These are phyloP conservation scores for Scolanthus callimorphus DNA, from an alignment of 92 coral and sea anemone genomes.

Conservation along the genomic window DNA sequence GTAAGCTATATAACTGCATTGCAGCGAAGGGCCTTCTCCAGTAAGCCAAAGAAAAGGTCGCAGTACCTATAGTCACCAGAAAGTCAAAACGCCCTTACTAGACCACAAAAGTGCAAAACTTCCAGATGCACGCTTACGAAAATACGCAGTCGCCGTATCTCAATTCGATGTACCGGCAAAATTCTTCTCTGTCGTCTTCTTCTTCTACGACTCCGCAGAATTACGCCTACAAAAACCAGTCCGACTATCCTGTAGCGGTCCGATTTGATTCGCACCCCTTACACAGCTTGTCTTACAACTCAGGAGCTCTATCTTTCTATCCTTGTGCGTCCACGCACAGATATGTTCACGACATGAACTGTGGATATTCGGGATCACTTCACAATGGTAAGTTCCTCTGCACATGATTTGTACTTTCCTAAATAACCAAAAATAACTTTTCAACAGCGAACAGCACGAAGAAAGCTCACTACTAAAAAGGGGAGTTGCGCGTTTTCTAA, in stretches of 20 bases:
- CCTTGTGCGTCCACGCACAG: slow-evolving; percentile 87
- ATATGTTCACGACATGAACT: slow-evolving; percentile 83
- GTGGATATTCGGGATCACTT: slow-evolving; percentile 74
- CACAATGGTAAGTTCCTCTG: slow-evolving; percentile 87
- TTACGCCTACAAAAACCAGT: slow-evolving; percentile 60
- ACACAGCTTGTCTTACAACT: slow-evolving; percentile 73
- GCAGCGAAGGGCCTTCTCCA: slow-evolving; percentile 26
- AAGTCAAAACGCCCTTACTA: not conserved
- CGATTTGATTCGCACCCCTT: slow-evolving; percentile 82
- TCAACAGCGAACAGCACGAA: no score
- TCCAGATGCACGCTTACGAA: slow-evolving; percentile 79
- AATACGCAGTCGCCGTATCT: slow-evolving; percentile 66
- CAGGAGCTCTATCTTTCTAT: slow-evolving; percentile 69
- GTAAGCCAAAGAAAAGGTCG: slow-evolving; percentile 1
- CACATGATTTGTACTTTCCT: no score
- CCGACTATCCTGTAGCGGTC: slow-evolving; percentile 88
- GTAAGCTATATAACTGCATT: slow-evolving; percentile 83
- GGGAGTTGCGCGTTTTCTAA: no score
- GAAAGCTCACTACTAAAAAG: no score
- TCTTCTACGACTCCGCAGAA: slow-evolving; percentile 49
- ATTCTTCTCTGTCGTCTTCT: slow-evolving; percentile 49
- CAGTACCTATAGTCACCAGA: not conserved
- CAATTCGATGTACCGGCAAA: slow-evolving; percentile 83
- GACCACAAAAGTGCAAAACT: not conserved
- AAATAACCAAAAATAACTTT: no score